Conservation (phyloP, 2,888 invertebrate genomes). For the Epinotia nisella region DNA sequence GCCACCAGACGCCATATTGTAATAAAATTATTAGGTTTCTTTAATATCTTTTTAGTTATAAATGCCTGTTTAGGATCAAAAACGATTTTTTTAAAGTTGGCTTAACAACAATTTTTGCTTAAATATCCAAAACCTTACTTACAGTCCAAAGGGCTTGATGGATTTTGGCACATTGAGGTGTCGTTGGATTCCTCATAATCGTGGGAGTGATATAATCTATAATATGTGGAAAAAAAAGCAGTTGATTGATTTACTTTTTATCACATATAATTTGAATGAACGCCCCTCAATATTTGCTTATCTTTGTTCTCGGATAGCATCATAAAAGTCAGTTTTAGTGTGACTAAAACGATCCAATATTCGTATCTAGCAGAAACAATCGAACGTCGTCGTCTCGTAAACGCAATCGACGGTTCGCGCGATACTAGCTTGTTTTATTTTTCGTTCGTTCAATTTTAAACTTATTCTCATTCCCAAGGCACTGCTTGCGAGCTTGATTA, state of each 20-base stretch:
- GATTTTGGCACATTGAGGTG: too few relatives aligned
- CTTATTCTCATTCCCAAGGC: slow-evolving; percentile 43
- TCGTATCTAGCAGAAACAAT: slow-evolving; percentile 40
- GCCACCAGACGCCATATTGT: too few relatives aligned
- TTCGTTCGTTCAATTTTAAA: slow-evolving; percentile 41
- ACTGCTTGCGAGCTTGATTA: slow-evolving; percentile 43
- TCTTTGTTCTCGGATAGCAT: slow-evolving; percentile 18
- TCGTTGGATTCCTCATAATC: too few relatives aligned
- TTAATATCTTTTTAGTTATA: too few relatives aligned
- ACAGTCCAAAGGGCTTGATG: too few relatives aligned
- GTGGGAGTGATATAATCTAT: too few relatives aligned
- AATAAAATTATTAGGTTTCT: too few relatives aligned
- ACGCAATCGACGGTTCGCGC: slow-evolving; percentile 29
- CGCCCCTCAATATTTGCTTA: slow-evolving; percentile 18
- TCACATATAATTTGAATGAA: not conserved
- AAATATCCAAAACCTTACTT: too few relatives aligned
- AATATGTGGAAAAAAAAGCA: too few relatives aligned
- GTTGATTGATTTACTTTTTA: not conserved
- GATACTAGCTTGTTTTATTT: slow-evolving; percentile 38
- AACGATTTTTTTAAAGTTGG: too few relatives aligned
- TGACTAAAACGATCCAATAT: slow-evolving; percentile 24
- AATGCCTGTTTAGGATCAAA: too few relatives aligned
- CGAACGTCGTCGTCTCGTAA: slow-evolving; percentile 39
- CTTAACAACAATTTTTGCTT: too few relatives aligned
- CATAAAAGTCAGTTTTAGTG: slow-evolving; percentile 22